phyloP scores from a whole-genome alignment of 30 jellyfish, hydroid and myxozoan species.

The Turritopsis dohrnii region DNA sequence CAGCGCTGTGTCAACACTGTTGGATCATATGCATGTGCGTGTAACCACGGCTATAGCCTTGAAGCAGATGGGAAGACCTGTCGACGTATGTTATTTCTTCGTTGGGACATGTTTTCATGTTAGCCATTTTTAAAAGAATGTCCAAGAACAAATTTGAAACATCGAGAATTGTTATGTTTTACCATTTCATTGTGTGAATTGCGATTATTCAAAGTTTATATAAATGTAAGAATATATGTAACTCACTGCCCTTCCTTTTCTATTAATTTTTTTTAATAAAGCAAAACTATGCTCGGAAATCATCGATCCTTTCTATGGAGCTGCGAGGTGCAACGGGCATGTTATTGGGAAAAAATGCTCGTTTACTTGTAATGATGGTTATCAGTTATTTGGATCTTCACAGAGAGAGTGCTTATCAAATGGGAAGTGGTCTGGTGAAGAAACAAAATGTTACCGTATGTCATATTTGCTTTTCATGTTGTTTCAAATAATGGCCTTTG shows the following conservation, averaged over 20 bases:
- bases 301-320: constrained; percentile 59
- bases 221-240: not conserved
- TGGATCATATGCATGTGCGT: constrained; percentile 65
- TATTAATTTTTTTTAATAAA: constrained; percentile 22
- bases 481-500: not conserved
- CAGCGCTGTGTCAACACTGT: constrained; percentile 59
- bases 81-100: constrained; percentile 35
- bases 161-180: not conserved
- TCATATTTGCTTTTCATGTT: not conserved
- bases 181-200: not conserved
- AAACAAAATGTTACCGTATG: constrained; percentile 69
- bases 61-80: constrained; percentile 66
- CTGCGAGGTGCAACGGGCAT: constrained; percentile 49
- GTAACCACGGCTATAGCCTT: constrained; percentile 64
- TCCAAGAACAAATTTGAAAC: not conserved
- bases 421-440: constrained; percentile 65
- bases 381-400: constrained; percentile 32
- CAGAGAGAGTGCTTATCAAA: constrained; percentile 50
- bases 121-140: no score
- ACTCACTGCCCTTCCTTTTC: no score
- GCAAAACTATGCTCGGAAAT: constrained; percentile 58
- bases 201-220: not conserved
- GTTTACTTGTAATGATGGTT: constrained; percentile 58
- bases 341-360: constrained; percentile 56
- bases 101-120: not conserved